A percentile compares a stretch with the other conserved stretches of the same genome.
Conservation (phyloP, 2,888 invertebrate genomes). For the Conistra vaccinii region DNA sequence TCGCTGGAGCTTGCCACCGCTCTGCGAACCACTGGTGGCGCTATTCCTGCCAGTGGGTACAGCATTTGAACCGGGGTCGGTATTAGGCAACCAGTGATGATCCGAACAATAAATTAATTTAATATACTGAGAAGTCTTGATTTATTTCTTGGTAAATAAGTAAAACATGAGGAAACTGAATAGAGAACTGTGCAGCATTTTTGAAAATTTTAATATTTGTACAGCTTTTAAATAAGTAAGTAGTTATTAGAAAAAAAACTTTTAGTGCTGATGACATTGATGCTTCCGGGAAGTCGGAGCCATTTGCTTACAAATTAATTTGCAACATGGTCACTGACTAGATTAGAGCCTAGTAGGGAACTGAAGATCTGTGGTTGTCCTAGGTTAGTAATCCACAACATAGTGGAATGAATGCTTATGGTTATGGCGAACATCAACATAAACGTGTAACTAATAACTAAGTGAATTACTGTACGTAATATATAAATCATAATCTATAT, state of each 20-base stretch:
- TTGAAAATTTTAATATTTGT: neutral
- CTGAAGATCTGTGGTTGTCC: too few relatives aligned
- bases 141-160: conserved; percentile 8
- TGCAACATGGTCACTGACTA: neutral
- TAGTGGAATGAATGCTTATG: neutral
- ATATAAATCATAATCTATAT: too few relatives aligned
- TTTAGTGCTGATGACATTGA: neutral
- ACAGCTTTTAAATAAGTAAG: neutral
- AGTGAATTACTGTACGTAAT: neutral
- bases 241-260: neutral
- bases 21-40: too few relatives aligned
- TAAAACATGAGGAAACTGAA: conserved; percentile 19
- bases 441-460: too few relatives aligned
- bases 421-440: neutral
- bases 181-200: neutral
- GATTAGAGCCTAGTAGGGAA: neutral
- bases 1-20: too few relatives aligned
- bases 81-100: too few relatives aligned
- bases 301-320: neutral
- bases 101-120: too few relatives aligned
- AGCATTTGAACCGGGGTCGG: too few relatives aligned
- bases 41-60: too few relatives aligned
- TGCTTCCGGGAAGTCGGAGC: neutral
- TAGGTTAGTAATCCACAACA: too few relatives aligned
- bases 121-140: conserved; percentile 27